Evolutionary conservation across 2,113 vertebrate species (phyloP).

Genomic region (Xenopus borealis): DNA sequence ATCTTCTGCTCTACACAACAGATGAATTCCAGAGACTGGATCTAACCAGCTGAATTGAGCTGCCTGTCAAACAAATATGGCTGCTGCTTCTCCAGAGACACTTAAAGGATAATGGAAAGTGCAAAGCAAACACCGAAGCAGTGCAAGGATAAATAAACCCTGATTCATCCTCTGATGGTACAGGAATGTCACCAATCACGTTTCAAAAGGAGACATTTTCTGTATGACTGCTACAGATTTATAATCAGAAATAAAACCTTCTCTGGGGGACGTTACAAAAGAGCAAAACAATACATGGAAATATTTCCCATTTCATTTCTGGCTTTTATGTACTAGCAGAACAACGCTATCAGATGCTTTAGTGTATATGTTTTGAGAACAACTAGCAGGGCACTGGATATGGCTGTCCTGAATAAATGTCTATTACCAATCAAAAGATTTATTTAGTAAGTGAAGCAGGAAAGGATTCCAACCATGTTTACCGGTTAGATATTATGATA

Average conservation of each 20-base stretch:
- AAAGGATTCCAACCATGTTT: too few species aligned
- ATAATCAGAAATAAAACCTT: neutral
- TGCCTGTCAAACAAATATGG: neutral
- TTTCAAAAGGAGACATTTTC: neutral
- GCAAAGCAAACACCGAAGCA: neutral
- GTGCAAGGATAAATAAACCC: neutral
- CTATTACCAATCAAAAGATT: too few species aligned
- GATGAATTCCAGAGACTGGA: neutral
- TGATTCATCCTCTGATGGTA: neutral
- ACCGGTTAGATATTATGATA: too few species aligned
- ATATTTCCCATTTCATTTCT: conserved; percentile 1
- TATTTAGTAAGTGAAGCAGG: too few species aligned
- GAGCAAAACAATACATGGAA: neutral
- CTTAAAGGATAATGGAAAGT: neutral
- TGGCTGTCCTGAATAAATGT: too few species aligned
- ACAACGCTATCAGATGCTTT: neutral
- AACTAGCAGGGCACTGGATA: too few species aligned
- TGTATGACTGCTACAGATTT: neutral
- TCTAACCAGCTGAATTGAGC: neutral
- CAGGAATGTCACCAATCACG: neutral
- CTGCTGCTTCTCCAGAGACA: neutral
- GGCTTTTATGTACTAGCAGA: neutral
- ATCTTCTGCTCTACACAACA: neutral
- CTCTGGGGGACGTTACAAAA: neutral
- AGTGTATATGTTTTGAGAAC: neutral